Evolutionary conservation across 2,888 invertebrate species (phyloP), one percentile per base, ranked within the genome.

Genomic region (Camptogramma bilineatum): DNA sequence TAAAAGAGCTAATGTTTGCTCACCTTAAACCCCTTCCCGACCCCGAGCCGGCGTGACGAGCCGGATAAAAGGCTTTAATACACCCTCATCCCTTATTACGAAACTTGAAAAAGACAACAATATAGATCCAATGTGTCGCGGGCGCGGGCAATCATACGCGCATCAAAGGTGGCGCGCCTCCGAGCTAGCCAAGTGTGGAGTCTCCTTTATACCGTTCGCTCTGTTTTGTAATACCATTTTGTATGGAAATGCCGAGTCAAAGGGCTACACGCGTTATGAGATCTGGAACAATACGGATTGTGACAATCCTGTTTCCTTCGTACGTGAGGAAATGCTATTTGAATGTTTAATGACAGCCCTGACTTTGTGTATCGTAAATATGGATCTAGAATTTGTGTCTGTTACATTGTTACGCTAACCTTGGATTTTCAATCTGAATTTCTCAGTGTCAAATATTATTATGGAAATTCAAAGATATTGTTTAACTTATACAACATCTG

Each of bases 21-120:
- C 91, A 92, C 93, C 92, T 93, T 91, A 89, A 91, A 91, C 92
- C 92, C 90, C 90, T 92, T 91, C 90, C 86, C 89, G 85, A 88
- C 90, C 92, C 91, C 87, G 86, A 86, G 77, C 85, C 84, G 81
- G 90, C 91, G 92, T 92, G 92, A 93, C 92, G 93, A 93, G 91
- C 91, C 87, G 92, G 92, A 92, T 93, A 92, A 93, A 93, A 92
- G 92, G 92, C 93, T 93, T 93, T 93, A 93, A 93, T 93, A 93
- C 92, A 93, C 92, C 92, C 93, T 92, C 92, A 92, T 91, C 91
- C 91, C 93, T 93, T 93, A 93, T 93, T 93, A 93, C 92, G 90
- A 91, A 92, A 93, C 92, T 93, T 93, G 93, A 93, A 93, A 93
- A 93, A 93, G 93, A 92, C 93, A 93, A 93, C 93, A 92, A 91